phyloP scores from a whole-genome alignment of 1,140 invertebrate genomes.

The Cylas formicarius region DNA sequence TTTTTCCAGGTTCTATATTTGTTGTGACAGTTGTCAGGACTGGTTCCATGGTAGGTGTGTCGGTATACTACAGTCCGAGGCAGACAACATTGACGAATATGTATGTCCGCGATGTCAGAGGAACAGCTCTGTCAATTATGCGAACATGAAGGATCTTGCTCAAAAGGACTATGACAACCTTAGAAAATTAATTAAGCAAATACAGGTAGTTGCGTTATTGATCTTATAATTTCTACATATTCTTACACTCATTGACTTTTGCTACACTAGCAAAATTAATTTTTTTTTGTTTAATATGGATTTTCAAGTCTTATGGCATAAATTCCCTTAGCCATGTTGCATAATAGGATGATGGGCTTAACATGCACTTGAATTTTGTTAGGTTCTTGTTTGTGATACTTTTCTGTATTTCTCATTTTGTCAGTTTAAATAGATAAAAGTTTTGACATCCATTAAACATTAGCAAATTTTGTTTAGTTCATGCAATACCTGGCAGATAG shows the following conservation, averaged over 20 bases:
- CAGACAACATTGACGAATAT: constrained; percentile 92
- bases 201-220: constrained; percentile 69
- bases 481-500: too few species aligned
- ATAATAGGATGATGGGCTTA: too few species aligned
- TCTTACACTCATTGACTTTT: background rate
- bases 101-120: constrained; percentile 92
- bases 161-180: constrained; percentile 77
- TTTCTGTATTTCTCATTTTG: too few species aligned
- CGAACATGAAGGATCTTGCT: constrained; percentile 81
- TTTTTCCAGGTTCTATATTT: constrained; percentile 80
- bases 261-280: background rate
- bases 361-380: too few species aligned
- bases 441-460: too few species aligned
- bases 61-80: constrained; percentile 89
- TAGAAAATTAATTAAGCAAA: constrained; percentile 79
- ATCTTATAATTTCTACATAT: too few species aligned
- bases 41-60: constrained; percentile 99
- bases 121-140: constrained; percentile 79
- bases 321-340: too few species aligned
- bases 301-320: too few species aligned
- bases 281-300: constrained; percentile 5
- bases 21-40: constrained; percentile 95
- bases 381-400: too few species aligned
- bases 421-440: too few species aligned
- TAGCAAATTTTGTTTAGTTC: too few species aligned